Percentiles rank a stretch among this genome's conserved stretches.
Conservation (phyloP, 2,888 invertebrate genomes). For the Hyles lineata region DNA sequence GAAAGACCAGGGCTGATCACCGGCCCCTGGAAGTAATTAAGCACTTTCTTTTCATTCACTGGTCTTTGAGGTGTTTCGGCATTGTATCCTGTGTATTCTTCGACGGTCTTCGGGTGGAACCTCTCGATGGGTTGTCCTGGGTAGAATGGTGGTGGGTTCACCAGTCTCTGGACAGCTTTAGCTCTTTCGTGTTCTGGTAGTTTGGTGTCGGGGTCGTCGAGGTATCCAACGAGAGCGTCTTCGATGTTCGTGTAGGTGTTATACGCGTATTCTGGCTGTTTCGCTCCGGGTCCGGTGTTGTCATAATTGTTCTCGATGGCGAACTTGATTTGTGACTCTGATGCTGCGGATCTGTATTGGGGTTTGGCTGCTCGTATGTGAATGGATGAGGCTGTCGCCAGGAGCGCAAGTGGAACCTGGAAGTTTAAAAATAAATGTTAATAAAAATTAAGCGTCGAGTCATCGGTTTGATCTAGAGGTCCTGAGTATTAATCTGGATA, state of each 20-base stretch:
- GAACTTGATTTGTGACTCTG: conserved; percentile 70
- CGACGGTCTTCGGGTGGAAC: conserved; percentile 53
- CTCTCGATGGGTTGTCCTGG: conserved; percentile 31
- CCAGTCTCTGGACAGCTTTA: conserved; percentile 54
- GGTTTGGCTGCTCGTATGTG: conserved; percentile 31
- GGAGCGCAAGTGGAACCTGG: conserved; percentile 56
- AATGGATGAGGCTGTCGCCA: conserved; percentile 44
- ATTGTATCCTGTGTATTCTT: conserved; percentile 53
- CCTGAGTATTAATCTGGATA: too few species aligned
- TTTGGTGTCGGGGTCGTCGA: conserved; percentile 74
- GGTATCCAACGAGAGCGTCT: conserved; percentile 67
- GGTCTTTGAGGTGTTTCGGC: conserved; percentile 29
- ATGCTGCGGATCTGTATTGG: conserved; percentile 59
- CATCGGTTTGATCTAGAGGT: too few species aligned
- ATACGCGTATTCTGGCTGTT: conserved; percentile 64
- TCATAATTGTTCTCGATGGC: conserved; percentile 78
- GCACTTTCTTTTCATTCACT: conserved; percentile 28
- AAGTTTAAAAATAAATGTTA: conserved; percentile 31
- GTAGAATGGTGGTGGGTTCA: conserved; percentile 33
- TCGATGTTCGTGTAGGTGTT: conserved; percentile 67
- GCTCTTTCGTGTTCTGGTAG: conserved; percentile 65
- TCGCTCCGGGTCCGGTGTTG: conserved; percentile 77
- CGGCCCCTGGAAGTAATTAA: conserved; percentile 27
- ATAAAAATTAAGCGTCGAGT: too few species aligned
- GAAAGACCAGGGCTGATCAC: not conserved